Base-by-base conservation (phyloP, 2,797 vertebrate species). In the Pipistrellus pygmaeus region DNA sequence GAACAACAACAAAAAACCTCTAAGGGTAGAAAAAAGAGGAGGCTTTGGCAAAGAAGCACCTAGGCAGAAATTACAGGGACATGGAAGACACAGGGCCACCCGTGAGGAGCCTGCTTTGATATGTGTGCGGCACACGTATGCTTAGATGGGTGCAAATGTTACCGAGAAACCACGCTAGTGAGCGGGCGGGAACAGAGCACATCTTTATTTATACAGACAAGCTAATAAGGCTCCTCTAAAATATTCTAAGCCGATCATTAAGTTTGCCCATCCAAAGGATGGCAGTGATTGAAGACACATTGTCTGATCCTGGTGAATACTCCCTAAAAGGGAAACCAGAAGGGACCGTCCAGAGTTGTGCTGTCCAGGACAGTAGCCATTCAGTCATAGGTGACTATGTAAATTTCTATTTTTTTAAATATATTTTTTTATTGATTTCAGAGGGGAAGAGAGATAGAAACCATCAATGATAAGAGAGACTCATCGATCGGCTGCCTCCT, bases 21-120 rank as follows among this genome's bases (percentile, higher is more conserved):
- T 96, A 97, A 98, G 97, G 97, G 96, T 95, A 85, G 92, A 97
- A 96, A 98, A 97, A 94, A 44, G 2, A 11, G 95, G 96, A 98
- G 35, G 41, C 44, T 88, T 98, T 97, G 97, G 98, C 98, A 98
- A 98, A 97, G 98, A 98, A 98, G 97, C 97, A 98, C 97, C 98
- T 97, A 97, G 91, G 96, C 97, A 97, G 97, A 97, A 98, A 98
- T 97, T 94, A 95, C 86, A 96, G 95, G 77, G 92, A 95, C 96
- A 92, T 85, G 94, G 94, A 96, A 96, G 96, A 96, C 97, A 94
- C 75, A 96, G 66, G 68, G 93, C 97, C 97, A 98, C 98, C 97
- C 97, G 96, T 96, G 95, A 97, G 91, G 97, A 97, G 96, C 93
- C 94, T 21, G 76, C 96, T 86, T 96, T 96, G 89, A 87, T 91